Evolutionary conservation across 2,113 vertebrate genomes (phyloP), one percentile per base, ranked within the genome.

Genomic region (Propithecus coquereli): DNA sequence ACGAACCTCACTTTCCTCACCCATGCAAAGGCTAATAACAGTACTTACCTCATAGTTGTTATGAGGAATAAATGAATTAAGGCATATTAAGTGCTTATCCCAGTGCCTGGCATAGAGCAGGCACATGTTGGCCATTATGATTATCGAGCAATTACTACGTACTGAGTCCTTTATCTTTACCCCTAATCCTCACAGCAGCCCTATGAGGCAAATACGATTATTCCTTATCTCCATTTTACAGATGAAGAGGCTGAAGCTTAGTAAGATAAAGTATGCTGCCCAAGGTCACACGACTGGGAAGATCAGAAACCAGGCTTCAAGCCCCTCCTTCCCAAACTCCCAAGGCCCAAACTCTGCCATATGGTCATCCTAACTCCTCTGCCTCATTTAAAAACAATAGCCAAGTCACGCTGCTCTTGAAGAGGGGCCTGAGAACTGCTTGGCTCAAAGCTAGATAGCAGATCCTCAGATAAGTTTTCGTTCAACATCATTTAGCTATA

Each of bases 161-260:
- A 30, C 3, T 47, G 40, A 18, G 27, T 83, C 11, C 32, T 96
- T 93, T 82, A 89, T 73, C 37, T 83, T 91, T 57, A 82, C 87
- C 76, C 50, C 65, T 37, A 43, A 90, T 86, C 23, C 77, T 76
- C n/a, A 57, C 47, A 89, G 71, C 34, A 57, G 85, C 9, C 7
- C n/a, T 32, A 63, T 40, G 27, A 68, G 84, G 65, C 23, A 32
- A 57, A 89, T 79, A 79, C 25, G 73, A 25, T 86, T 52, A 68
- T 40, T 88, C 34, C 43, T 96, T 81, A 76, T 93, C 85, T 92
- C 34, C 61, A 76, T 82, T 79, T 95, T 93, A 89, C 34, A 92
- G 30, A 52, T 52, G 52, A 90, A 8, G 81, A 79, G 79, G 57
- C 23, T 22, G 59, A 90, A 90, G 45, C 16, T 82, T 76, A 90